Conservation (phyloP, 2,888 invertebrate species). For the Balanococcus diminutus region DNA sequence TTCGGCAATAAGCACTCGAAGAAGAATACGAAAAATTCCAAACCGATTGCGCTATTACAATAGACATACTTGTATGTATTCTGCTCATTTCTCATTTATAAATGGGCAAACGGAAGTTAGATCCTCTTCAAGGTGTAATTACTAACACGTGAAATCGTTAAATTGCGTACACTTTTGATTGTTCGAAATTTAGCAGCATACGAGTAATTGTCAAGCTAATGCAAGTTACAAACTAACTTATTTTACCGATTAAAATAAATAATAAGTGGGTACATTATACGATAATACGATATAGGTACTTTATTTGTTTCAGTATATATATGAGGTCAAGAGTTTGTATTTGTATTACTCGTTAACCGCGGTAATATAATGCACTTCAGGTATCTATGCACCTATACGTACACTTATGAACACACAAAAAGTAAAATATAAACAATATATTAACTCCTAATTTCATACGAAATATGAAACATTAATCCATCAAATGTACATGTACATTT, state of each 20-base stretch:
- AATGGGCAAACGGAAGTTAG: background rate
- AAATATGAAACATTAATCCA: background rate
- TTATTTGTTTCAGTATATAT: constrained; percentile 13
- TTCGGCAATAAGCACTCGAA: too few species aligned
- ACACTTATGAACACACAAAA: background rate
- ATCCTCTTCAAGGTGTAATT: background rate
- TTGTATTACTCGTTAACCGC: background rate
- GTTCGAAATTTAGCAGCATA: background rate
- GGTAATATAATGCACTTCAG: too few species aligned
- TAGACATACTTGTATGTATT: background rate
- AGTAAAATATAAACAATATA: background rate
- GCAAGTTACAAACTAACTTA: background rate
- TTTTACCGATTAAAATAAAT: background rate
- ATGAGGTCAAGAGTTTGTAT: background rate
- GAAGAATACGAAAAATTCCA: too few species aligned
- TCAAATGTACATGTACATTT: background rate
- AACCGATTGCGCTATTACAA: too few species aligned
- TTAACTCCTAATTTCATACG: background rate
- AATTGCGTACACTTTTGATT: background rate
- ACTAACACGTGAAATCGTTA: background rate
- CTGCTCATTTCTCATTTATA: background rate
- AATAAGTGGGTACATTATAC: background rate
- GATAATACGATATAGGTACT: background rate
- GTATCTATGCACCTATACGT: too few species aligned
- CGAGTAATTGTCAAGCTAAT: background rate